These are phyloP conservation scores for Hydrotaea diabolus DNA, from an alignment of 2,888 invertebrate species.

Conservation along the genomic window DNA sequence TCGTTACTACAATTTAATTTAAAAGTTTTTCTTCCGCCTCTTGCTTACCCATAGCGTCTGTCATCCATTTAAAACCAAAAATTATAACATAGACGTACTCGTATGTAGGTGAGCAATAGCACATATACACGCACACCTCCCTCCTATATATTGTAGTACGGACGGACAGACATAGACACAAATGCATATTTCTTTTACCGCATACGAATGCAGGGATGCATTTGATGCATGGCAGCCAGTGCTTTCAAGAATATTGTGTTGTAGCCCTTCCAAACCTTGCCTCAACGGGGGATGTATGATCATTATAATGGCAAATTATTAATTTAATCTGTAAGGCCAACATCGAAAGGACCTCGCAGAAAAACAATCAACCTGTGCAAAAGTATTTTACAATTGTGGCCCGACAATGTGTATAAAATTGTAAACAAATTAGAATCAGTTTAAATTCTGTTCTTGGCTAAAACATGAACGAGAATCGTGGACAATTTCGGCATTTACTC, in stretches of 20 bases:
- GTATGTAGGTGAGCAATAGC: slow-evolving; percentile 3
- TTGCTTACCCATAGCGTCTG: slow-evolving; percentile 42
- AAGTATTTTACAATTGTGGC: too few species aligned
- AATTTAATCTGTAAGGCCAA: too few species aligned
- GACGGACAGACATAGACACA: neutral
- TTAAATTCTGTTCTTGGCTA: too few species aligned
- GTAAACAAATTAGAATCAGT: too few species aligned
- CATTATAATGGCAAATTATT: neutral
- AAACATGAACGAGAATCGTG: too few species aligned
- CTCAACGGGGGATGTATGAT: neutral
- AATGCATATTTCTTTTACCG: slow-evolving; percentile 25
- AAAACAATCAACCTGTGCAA: too few species aligned
- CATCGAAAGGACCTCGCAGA: too few species aligned
- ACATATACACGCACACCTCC: neutral
- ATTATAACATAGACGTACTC: slow-evolving; percentile 50
- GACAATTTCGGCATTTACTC: too few species aligned
- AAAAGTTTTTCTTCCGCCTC: slow-evolving; percentile 53
- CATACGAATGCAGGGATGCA: slow-evolving; percentile 19
- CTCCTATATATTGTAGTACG: too few species aligned
- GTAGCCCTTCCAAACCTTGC: neutral
- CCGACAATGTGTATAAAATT: too few species aligned
- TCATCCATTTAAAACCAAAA: slow-evolving; percentile 55
- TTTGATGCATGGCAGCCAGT: neutral
- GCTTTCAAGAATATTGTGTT: slow-evolving; percentile 2
- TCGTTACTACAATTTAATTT: slow-evolving; percentile 63